Evolutionary conservation across 2,888 invertebrate genomes (phyloP).

Genomic region (Bugula neritina): DNA sequence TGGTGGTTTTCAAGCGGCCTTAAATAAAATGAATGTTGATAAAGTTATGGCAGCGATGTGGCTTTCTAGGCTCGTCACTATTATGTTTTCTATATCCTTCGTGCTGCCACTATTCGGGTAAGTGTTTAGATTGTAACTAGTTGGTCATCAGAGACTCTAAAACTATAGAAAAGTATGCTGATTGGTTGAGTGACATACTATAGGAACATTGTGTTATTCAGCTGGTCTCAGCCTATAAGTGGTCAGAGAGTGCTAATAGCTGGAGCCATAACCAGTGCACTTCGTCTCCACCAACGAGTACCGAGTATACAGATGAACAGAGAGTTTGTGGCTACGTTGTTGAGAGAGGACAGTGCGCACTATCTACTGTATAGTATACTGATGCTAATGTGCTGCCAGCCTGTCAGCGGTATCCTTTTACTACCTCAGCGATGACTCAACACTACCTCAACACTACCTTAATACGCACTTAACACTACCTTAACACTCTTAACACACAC

Average conservation of each 20-base stretch:
- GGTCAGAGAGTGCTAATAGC: constrained; percentile 73
- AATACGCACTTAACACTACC: too few relatives aligned
- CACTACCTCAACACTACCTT: too few relatives aligned
- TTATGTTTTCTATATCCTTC: constrained; percentile 77
- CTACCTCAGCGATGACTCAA: too few relatives aligned
- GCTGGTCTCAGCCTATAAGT: neutral
- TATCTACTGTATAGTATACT: constrained; percentile 94
- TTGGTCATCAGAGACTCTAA: too few relatives aligned
- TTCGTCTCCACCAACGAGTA: constrained; percentile 87
- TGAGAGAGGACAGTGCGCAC: constrained; percentile 80
- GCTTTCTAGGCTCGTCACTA: constrained; percentile 75
- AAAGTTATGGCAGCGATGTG: constrained; percentile 83
- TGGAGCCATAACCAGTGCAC: constrained; percentile 88
- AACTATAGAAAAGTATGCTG: too few relatives aligned
- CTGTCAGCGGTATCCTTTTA: constrained; percentile 70
- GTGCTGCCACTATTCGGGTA: constrained; percentile 83
- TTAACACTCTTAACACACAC: too few relatives aligned
- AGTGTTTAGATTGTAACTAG: too few relatives aligned
- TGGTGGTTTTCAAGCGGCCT: constrained; percentile 31
- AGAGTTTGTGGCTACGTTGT: constrained; percentile 72
- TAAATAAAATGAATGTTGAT: constrained; percentile 63
- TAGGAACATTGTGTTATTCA: neutral
- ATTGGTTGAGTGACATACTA: too few relatives aligned
- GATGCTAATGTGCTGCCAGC: constrained; percentile 65
- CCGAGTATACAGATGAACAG: constrained; percentile 72